Conservation (phyloP, 2,888 invertebrate species). For the Bembecia ichneumoniformis region DNA sequence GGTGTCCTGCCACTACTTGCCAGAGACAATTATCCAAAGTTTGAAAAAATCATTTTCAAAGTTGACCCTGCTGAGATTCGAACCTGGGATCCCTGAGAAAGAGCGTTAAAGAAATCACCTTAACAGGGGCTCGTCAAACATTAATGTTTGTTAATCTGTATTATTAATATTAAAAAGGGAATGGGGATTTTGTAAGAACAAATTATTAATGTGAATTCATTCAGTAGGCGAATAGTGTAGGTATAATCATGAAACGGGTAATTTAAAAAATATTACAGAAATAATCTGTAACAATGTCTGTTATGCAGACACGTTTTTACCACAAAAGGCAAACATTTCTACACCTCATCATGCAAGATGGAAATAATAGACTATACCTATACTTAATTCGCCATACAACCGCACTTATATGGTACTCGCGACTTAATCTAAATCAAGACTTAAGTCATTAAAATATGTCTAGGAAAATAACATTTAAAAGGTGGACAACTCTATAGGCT, state of each 20-base stretch:
- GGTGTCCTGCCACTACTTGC: too few relatives aligned
- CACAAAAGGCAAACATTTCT: constrained; percentile 6
- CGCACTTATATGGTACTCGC: background rate
- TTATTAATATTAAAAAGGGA: too few relatives aligned
- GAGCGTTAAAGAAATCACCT: too few relatives aligned
- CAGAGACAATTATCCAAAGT: too few relatives aligned
- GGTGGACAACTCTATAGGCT: background rate
- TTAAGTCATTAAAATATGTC: background rate
- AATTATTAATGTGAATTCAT: too few relatives aligned
- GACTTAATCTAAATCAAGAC: background rate
- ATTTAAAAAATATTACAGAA: background rate
- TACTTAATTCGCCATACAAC: constrained; percentile 4
- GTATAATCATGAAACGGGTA: background rate
- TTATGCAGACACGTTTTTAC: constrained; percentile 2
- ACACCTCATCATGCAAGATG: background rate
- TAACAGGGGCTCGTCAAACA: too few relatives aligned
- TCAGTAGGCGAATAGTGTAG: too few relatives aligned
- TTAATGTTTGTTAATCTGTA: too few relatives aligned
- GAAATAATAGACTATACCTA: constrained; percentile 3
- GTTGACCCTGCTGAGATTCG: too few relatives aligned
- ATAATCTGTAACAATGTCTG: background rate
- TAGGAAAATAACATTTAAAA: background rate
- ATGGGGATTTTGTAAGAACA: too few relatives aligned
- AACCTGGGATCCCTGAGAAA: too few relatives aligned
- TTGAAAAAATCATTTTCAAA: too few relatives aligned